Evolutionary conservation across 2,113 vertebrate genomes (phyloP).

Genomic region (Oophaga pumilio): DNA sequence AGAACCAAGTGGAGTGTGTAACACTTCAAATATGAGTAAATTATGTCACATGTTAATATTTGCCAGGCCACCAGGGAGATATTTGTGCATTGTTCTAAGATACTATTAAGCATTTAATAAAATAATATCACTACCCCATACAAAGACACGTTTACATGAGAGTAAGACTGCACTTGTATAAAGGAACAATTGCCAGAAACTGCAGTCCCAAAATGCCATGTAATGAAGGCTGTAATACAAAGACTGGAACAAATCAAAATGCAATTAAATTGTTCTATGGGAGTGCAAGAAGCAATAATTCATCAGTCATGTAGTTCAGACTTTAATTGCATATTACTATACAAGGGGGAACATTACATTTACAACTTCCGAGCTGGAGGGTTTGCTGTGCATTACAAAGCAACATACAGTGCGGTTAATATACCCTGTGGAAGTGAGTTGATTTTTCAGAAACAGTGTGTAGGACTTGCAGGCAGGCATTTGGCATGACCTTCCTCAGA

Average conservation of each 20-base stretch:
- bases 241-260: conserved; percentile 49
- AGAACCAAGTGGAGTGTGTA: conserved; percentile 4
- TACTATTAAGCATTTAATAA: background rate
- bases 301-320: conserved; percentile 26
- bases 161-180: background rate
- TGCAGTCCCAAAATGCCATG: background rate
- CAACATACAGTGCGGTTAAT: conserved; percentile 15
- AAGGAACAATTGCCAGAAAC: background rate
- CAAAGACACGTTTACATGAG: background rate
- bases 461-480: background rate
- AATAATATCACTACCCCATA: conserved; percentile 1
- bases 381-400: conserved; percentile 18
- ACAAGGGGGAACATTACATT: conserved; percentile 26
- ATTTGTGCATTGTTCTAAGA: background rate
- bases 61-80: background rate
- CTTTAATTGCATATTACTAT: conserved; percentile 42
- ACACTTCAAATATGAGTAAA: conserved; percentile 22
- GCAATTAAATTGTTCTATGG: conserved; percentile 50
- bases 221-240: conserved; percentile 14
- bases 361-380: conserved; percentile 34
- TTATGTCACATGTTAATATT: conserved; percentile 28
- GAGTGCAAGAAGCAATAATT: conserved; percentile 30
- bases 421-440: conserved; percentile 13
- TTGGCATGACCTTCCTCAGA: conserved; percentile 1
- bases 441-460: background rate